A percentile compares a stretch with the other conserved stretches of the same genome.
These are phyloP conservation scores for Phymatocera aterrima DNA, from an alignment of 2,888 invertebrate genomes.

Conservation along the genomic window DNA sequence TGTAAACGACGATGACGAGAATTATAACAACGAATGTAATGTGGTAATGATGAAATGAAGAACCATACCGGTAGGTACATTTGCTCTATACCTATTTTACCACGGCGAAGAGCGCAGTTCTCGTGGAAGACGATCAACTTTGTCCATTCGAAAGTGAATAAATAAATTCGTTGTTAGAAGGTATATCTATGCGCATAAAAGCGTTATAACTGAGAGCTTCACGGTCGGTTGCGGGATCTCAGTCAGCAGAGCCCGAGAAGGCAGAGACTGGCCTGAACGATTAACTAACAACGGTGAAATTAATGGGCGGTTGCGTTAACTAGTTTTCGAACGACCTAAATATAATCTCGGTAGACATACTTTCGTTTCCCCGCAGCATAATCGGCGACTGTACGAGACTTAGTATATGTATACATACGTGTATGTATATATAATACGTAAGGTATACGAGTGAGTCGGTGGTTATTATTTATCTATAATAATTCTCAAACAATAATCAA, in stretches of 20 bases:
- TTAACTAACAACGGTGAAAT: constrained; percentile 44
- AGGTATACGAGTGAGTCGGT: not conserved
- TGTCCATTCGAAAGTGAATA: not conserved
- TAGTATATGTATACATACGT: too few species aligned
- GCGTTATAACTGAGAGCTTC: too few species aligned
- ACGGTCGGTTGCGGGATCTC: not conserved
- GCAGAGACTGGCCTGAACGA: not conserved
- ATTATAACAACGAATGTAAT: too few species aligned
- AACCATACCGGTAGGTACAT: too few species aligned
- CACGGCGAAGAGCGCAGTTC: too few species aligned
- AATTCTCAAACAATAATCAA: not conserved
- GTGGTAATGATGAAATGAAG: too few species aligned
- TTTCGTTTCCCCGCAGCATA: constrained; percentile 34
- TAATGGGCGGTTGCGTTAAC: constrained; percentile 35
- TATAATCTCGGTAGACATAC: constrained; percentile 13
- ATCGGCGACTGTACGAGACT: constrained; percentile 2
- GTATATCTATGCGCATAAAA: too few species aligned
- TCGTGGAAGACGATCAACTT: too few species aligned
- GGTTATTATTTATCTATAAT: not conserved
- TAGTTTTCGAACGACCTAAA: constrained; percentile 42
- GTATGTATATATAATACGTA: not conserved
- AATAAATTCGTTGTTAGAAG: not conserved
- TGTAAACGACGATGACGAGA: too few species aligned
- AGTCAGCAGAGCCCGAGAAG: too few species aligned
- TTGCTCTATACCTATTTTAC: too few species aligned